Base-by-base conservation (phyloP, 30 jellyfish, hydroid and myxozoan species). In the Aurelia aurita complex sp. Pacific region DNA sequence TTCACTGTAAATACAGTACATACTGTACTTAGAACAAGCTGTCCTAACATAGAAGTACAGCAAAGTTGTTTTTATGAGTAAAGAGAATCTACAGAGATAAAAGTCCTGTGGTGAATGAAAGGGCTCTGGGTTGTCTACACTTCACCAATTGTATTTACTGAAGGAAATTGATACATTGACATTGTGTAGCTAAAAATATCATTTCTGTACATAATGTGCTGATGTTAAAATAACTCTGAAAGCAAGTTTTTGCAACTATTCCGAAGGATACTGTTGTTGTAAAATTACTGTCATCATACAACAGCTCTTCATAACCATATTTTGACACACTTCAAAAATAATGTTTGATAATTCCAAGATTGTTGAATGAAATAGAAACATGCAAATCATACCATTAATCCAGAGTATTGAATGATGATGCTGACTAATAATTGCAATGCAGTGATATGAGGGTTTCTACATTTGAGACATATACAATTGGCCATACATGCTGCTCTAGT, bases 401-500 rank as follows among this genome's bases (percentile, higher is more conserved):
- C 68, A 2, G 68, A 59, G 68, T 59, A 3, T 59, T 59, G 68
- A 59, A 59, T 59, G 68, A 59, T 59, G 68, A 59, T 59, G 29
- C 29, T 59, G 68, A 59, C 68, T 18, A 59, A 59, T 18, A 59
- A 59, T 59, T 59, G 68, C 68, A 59, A 3, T 59, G 68, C 29
- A 59, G 68, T 59, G 2, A 59, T 59, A 59, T 59, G 68, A 3
- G 68, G 68, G 68, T 59, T 59, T 59, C 68, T 59, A 59, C 68
- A 59, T 59, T 59, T 59, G 29, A 59, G 68, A 12, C 68, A 59
- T 59, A 18, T 59, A 18, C 68, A 59, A 59, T 2, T 59, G 68
- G 68, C 68, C 68, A 18, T 59, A 59, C 68, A 59, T 59, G 68
- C 68, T 59, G 68, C 68, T 59, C 68, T 59, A 4, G 9, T 59